phyloP scores from a whole-genome alignment of 2,888 invertebrate species.

The Ichneumoninae sp. region DNA sequence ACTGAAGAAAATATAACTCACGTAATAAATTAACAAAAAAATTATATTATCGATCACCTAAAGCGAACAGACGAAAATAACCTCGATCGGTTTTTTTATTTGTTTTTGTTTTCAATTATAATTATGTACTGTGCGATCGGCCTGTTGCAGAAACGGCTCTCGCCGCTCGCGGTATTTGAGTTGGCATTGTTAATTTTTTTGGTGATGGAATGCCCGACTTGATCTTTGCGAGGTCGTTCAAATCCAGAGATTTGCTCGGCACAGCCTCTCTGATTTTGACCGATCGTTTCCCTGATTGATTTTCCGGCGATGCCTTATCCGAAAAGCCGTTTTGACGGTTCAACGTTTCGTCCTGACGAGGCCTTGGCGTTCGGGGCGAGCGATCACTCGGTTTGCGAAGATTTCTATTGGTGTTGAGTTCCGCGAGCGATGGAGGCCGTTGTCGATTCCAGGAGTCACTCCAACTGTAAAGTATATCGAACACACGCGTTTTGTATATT shows the following conservation, averaged over 20 bases:
- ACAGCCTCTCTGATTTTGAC: constrained; percentile 62
- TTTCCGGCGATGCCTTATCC: constrained; percentile 64
- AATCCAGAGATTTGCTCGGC: constrained; percentile 63
- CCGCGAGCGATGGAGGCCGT: constrained; percentile 75
- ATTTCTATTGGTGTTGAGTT: constrained; percentile 70
- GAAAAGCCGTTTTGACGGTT: constrained; percentile 64
- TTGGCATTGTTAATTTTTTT: constrained; percentile 73
- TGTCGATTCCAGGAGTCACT: constrained; percentile 80
- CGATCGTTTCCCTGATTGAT: constrained; percentile 58
- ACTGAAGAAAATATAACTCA: constrained; percentile 60
- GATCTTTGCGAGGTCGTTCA: constrained; percentile 58
- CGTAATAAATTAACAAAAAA: constrained; percentile 41
- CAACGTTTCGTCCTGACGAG: constrained; percentile 72
- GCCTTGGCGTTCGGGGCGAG: constrained; percentile 72
- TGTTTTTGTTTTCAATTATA: constrained; percentile 38
- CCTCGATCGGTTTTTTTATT: constrained; percentile 29
- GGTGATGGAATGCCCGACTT: constrained; percentile 74
- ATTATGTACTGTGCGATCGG: constrained; percentile 78
- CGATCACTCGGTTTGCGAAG: constrained; percentile 73
- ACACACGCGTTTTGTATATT: constrained; percentile 31
- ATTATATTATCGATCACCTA: constrained; percentile 37
- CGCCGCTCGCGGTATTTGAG: constrained; percentile 77
- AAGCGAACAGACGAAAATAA: constrained; percentile 46
- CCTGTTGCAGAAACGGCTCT: constrained; percentile 78
- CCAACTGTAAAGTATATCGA: constrained; percentile 77